Evolutionary conservation across 2,797 vertebrate genomes (phyloP), one percentile per base, ranked within the genome.

Genomic region (Arrhamphus sclerolepis): DNA sequence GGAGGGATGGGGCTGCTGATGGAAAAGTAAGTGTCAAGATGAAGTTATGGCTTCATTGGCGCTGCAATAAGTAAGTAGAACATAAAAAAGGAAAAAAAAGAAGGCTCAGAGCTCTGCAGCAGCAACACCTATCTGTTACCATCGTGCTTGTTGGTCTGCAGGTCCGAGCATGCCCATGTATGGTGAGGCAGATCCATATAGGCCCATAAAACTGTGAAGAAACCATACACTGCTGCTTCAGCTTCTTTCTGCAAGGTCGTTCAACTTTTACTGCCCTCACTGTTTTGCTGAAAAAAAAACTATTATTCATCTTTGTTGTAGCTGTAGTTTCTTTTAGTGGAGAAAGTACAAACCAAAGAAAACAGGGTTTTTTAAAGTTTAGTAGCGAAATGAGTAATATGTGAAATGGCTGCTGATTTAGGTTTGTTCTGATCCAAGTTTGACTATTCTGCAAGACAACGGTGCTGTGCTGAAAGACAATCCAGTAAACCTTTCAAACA

Each of bases 161-260:
- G 58, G 49, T 76, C 58, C 49, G 9, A 62, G 48, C 77, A 70
- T 84, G 76, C 17, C 81, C 84, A 78, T 89, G 39, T 86, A 82
- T 72, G 86, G 84, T 20, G 21, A 7, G 34, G 14, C 28, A 0
- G 10, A 74, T 71, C 20, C 70, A 62, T 77, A 81, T 69, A 64
- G 39, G 63, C 54, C 56, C 65, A 70, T 87, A 78, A 81, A 88
- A 20, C 77, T 79, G 81, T 78, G 84, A 58, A 5, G 47, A 70
- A 70, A 77, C 50, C 47, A 38, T 56, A 56, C 28, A 56, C 21
- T 31, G 56, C 42, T 39, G 29, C 43, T 66, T 66, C 19, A 54
- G 49, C 0, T 16, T 64, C 29, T 66, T 62, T 72, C 52, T 52
- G 43, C 60, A 46, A 39, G 8, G 31, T 21, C 19, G 19, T 5